Base-by-base conservation (phyloP, 2,113 vertebrate species). In the Antidorcas marsupialis region DNA sequence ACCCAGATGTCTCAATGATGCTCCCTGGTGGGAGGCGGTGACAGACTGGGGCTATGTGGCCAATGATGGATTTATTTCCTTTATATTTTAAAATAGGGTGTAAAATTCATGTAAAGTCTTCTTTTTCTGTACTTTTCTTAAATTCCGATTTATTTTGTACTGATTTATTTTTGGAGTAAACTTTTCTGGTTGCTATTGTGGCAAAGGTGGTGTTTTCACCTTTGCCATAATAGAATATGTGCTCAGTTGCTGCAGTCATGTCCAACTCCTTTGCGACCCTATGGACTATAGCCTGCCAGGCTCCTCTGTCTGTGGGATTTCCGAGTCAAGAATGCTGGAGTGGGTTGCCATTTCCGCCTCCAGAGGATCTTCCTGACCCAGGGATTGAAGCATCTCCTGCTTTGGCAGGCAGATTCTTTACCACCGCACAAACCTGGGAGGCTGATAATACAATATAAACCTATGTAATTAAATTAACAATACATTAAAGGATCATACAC, bases 141-240 rank as follows among this genome's bases (percentile, higher is more conserved):
- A 98, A 99, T 98, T 99, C 98, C 96, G 98, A 99, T 97, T 98
- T 97, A 98, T 99, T 99, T 99, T 99, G 99, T 99, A 99, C 99
- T 94, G 96, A 98, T 98, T 99, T 99, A 98, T 99, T 99, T 99
- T 99, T 99, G 98, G 98, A 99, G 98, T 98, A 99, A 98, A 99
- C 98, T 99, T 99, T 99, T 98, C 98, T 99, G 99, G 99, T 99
- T 99, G 98, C 98, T 98, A 99, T 99, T 99, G 99, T 99, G 99
- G 99, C 99, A 98, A 97, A 98, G 98, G 98, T 98, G 98, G 98
- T 52, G 93, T 99, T 98, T 98, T 98, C 98, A 98, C 98, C 98
- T 99, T 98, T 71, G 98, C 98, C 98, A 71, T 98, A 99, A 99
- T 99, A 99, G 99, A 99, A 97, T 97, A 98, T 43, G 23, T 43